A percentile compares a stretch with the other conserved stretches of the same genome.
Evolutionary conservation across 2,113 vertebrate genomes (phyloP).

Genomic region (Gymnocephalus cernua): DNA sequence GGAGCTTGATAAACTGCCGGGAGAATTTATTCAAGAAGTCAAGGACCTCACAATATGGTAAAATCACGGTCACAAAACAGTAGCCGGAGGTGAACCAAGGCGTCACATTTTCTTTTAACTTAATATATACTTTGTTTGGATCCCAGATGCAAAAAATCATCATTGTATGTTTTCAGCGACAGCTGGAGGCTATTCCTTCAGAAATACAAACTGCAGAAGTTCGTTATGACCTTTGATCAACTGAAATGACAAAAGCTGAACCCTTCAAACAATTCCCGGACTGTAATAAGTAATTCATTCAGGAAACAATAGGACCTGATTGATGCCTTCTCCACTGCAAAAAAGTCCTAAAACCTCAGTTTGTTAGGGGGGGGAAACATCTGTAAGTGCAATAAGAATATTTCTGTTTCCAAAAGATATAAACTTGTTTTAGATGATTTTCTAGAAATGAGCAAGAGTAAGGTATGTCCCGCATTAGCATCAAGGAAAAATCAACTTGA

Average conservation of each 20-base stretch:
- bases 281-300: neutral
- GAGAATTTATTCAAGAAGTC: neutral
- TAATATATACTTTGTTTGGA: neutral
- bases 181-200: neutral
- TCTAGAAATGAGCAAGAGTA: neutral
- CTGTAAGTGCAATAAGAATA: neutral
- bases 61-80: neutral
- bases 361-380: neutral
- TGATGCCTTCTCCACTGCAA: neutral
- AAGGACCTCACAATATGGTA: neutral
- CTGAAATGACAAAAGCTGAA: conserved; percentile 14
- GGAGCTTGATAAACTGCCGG: neutral
- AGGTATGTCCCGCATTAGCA: neutral
- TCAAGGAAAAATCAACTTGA: neutral
- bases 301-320: neutral
- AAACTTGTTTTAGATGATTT: neutral
- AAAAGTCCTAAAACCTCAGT: neutral
- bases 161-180: neutral
- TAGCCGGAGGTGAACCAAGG: neutral
- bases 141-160: conserved; percentile 19
- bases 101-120: neutral
- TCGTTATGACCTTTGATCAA: conserved; percentile 6
- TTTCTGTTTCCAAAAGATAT: neutral
- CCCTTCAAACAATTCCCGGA: neutral
- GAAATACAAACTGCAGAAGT: conserved; percentile 19